Evolutionary conservation across 1,140 invertebrate species (phyloP).

Genomic region (Rhagoletis zephyria): DNA sequence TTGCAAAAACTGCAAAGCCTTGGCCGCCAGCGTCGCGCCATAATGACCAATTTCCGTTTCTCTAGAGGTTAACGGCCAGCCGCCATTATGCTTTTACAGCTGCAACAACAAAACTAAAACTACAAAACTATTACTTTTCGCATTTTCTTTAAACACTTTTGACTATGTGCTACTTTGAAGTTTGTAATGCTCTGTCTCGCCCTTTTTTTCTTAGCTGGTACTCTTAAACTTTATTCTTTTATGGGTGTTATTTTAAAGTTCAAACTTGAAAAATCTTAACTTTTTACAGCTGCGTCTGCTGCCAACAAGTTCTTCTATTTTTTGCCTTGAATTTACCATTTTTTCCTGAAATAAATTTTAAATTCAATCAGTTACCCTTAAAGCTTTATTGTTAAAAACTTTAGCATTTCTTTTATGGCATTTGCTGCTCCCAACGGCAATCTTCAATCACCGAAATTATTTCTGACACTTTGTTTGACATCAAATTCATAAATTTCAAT

Average conservation of each 20-base stretch:
- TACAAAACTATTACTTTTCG: slow-evolving; percentile 11
- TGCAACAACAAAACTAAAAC: slow-evolving; percentile 9
- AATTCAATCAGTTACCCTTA: background rate
- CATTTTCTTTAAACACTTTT: slow-evolving; percentile 52
- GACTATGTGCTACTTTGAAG: background rate
- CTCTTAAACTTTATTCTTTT: slow-evolving; percentile 34
- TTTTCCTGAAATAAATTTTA: background rate
- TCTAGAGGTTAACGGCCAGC: slow-evolving; percentile 54
- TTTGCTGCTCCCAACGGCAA: background rate
- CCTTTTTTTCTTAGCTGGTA: background rate
- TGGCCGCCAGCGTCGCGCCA: slow-evolving; percentile 16
- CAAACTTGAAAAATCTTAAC: background rate
- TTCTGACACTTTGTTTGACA: slow-evolving; percentile 54
- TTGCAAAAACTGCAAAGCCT: background rate
- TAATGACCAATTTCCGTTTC: slow-evolving; percentile 58
- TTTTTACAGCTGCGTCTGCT: background rate
- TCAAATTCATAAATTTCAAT: slow-evolving; percentile 55
- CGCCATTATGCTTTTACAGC: slow-evolving; percentile 11
- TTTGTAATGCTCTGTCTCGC: background rate
- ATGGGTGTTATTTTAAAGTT: slow-evolving; percentile 46
- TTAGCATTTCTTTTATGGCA: no score
- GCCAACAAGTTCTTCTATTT: background rate
- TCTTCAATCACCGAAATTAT: slow-evolving; percentile 33
- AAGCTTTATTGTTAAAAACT: background rate
- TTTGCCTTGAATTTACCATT: background rate